phyloP scores from a whole-genome alignment of 64 coral and sea anemone genomes.

The Acropora yongei region DNA sequence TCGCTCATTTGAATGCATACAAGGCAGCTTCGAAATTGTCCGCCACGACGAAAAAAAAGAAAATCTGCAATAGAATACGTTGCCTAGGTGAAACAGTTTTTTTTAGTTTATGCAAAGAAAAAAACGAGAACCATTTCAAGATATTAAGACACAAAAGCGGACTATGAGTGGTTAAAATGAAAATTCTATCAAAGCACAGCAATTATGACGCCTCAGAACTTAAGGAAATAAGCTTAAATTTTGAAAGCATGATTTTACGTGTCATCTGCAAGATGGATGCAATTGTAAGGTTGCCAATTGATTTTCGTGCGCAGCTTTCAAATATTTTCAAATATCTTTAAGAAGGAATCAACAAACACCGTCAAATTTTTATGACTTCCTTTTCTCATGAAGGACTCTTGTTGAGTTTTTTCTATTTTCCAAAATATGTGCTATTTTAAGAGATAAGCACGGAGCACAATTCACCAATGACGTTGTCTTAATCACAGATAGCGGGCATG shows the following conservation, averaged over 20 bases:
- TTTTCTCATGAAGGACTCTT: constrained; percentile 9
- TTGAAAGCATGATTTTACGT: background rate
- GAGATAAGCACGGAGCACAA: background rate
- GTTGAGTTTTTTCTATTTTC: background rate
- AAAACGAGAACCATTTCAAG: constrained; percentile 15
- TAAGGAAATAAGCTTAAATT: background rate
- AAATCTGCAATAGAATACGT: background rate
- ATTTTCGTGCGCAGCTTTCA: background rate
- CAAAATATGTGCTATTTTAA: background rate
- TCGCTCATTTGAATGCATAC: background rate
- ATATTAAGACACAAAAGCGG: background rate
- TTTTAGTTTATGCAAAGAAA: too few relatives aligned
- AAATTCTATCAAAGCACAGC: constrained; percentile 12
- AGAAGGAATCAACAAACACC: background rate
- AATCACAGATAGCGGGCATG: constrained; percentile 16
- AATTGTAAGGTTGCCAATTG: background rate
- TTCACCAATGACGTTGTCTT: constrained; percentile 8
- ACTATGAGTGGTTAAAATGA: constrained; percentile 17
- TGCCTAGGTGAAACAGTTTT: background rate
- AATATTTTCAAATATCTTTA: background rate
- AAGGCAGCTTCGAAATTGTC: background rate
- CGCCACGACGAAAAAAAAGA: background rate
- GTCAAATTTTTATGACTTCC: constrained; percentile 7
- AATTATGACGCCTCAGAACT: background rate
- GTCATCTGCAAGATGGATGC: background rate